Evolutionary conservation across 1,140 invertebrate genomes (phyloP).

Genomic region (Steinernema khuongi): DNA sequence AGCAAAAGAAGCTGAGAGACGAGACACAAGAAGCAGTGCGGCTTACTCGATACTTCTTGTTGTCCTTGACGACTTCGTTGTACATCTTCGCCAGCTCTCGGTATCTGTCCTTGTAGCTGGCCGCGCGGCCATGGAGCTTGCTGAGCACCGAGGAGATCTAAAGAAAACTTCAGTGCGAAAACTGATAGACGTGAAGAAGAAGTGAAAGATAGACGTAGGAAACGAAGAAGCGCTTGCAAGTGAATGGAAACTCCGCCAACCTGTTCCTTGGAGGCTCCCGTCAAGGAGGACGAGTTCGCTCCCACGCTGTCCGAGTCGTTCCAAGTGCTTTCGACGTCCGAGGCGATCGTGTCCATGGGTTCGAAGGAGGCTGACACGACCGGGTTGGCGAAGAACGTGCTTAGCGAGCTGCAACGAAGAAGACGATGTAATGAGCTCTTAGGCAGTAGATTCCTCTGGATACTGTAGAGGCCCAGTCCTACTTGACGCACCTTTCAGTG

Average conservation of each 20-base stretch:
- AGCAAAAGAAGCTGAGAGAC: background rate
- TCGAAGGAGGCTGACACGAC: background rate
- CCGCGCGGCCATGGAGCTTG: background rate
- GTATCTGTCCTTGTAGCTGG: slow-evolving; percentile 24
- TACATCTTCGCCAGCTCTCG: background rate
- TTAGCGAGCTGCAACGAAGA: background rate
- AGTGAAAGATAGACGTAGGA: background rate
- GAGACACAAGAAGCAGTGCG: background rate
- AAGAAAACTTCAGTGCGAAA: slow-evolving; percentile 2
- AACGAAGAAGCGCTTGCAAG: background rate
- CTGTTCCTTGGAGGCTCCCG: slow-evolving; percentile 1
- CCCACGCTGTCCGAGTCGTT: background rate
- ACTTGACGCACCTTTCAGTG: slow-evolving; percentile 1
- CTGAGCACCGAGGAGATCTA: background rate
- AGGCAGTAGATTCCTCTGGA: too few species aligned
- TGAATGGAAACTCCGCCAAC: background rate
- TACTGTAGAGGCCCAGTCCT: too few species aligned
- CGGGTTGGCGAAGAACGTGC: background rate
- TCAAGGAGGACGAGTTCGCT: background rate
- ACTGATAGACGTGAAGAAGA: background rate
- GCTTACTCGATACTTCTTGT: background rate
- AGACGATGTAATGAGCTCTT: background rate
- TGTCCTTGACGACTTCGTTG: slow-evolving; percentile 24
- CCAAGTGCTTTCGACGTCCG: slow-evolving; percentile 4
- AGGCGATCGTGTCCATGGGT: background rate